A percentile compares a stretch with the other conserved stretches of the same genome.
Conservation (phyloP, 2,888 invertebrate species). For the Tubulanus polymorphus region DNA sequence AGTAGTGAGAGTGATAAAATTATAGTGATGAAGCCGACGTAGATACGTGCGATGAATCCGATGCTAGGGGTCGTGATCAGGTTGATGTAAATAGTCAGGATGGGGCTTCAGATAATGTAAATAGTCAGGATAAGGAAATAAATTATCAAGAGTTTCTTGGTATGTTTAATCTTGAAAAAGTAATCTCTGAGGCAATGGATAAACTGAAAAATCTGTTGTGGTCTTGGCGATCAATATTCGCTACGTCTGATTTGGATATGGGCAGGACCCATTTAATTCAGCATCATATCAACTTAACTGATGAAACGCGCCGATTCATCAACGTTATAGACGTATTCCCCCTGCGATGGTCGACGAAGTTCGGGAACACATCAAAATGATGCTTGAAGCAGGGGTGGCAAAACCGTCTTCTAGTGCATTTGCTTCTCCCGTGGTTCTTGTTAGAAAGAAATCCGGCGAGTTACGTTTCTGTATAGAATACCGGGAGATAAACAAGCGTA, state of each 20-base stretch:
- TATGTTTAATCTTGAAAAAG: too few species aligned
- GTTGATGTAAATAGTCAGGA: too few species aligned
- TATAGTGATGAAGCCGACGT: too few species aligned
- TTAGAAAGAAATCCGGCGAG: constrained; percentile 4
- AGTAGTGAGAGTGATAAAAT: too few species aligned
- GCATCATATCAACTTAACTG: constrained; percentile 8
- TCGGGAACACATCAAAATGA: neutral
- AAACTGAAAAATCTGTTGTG: too few species aligned
- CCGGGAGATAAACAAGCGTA: neutral
- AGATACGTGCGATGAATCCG: too few species aligned
- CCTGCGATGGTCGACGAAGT: neutral
- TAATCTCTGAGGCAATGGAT: too few species aligned
- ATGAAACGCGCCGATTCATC: constrained; percentile 6
- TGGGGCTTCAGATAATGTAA: too few species aligned
- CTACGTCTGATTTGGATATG: constrained; percentile 10
- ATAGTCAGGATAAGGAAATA: too few species aligned
- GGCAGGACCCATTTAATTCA: constrained; percentile 10
- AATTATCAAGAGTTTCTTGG: too few species aligned
- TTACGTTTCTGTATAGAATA: constrained; percentile 1
- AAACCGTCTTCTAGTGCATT: neutral
- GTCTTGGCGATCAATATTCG: too few species aligned
- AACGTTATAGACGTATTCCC: neutral
- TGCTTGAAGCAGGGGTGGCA: neutral
- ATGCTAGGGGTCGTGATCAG: too few species aligned
- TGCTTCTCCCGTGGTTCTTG: neutral